These are phyloP conservation scores for Chiloscyllium plagiosum DNA, from an alignment of 2,113 vertebrate genomes.

Conservation along the genomic window DNA sequence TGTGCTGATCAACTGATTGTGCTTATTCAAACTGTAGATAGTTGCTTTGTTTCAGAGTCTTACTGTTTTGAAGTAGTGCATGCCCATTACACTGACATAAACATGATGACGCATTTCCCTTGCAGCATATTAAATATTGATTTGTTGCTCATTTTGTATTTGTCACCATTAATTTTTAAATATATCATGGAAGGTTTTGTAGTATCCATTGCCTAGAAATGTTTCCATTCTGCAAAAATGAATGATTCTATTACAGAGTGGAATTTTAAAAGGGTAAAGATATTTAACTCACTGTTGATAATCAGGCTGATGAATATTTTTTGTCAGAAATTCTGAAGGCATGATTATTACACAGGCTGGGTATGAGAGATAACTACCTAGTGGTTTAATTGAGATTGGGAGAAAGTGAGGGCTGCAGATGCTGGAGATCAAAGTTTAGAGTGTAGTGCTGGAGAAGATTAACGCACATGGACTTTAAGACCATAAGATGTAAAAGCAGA, in stretches of 20 bases:
- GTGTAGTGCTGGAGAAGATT: neutral
- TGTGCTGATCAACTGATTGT: neutral
- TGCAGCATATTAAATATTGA: neutral
- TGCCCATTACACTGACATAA: neutral
- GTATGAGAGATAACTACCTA: neutral
- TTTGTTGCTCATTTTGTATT: neutral
- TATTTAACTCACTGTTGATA: neutral
- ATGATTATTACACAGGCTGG: neutral
- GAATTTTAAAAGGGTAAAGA: neutral
- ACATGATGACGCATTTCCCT: neutral
- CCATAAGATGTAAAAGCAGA: no score
- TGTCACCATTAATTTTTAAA: neutral
- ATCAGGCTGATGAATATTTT: neutral
- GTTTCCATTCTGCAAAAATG: neutral
- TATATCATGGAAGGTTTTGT: neutral
- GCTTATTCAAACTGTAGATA: neutral
- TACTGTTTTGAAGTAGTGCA: neutral
- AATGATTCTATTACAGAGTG: neutral
- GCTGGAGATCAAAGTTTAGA: no score
- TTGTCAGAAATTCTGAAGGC: neutral
- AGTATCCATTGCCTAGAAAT: neutral
- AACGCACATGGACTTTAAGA: neutral
- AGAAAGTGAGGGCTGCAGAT: no score
- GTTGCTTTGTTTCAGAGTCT: neutral
- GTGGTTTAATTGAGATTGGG: no score